Evolutionary conservation across 2,113 vertebrate species (phyloP), one percentile per base, ranked within the genome.

Genomic region (Lophura nycthemera): DNA sequence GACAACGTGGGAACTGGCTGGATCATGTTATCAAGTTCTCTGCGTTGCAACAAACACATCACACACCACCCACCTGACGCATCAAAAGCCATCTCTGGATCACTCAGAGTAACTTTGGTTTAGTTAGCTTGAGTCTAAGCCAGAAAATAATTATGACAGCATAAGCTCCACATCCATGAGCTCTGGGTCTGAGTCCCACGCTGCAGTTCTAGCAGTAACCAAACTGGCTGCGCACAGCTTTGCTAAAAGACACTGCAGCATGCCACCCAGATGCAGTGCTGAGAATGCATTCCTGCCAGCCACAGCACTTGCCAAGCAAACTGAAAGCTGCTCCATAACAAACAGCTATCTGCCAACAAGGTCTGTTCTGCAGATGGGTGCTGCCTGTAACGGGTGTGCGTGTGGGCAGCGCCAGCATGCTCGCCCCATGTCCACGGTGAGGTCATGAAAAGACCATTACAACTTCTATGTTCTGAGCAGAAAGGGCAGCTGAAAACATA

Each of bases 191-290:
- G 40, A 24, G 10, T 30, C 34, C n/a, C 30, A 22, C 10, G 1
- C 18, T 14, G 47, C 40, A 24, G 1, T 34, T 72, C 45, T 11
- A n/a, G 17, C 56, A 34, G 63, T 2, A 70, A 64, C 47, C 22
- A 15, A 74, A 59, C 11, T 15, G n/a, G 52, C 30, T 36, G 8
- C 38, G 42, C 27, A 21, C 40, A 60, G n/a, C 7, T 40, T 29
- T 64, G 25, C 57, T 34, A 10, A 22, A 69, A 6, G 12, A 5
- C 3, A n/a, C 7, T 1, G 0, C 34, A 7, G 6, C 11, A 4
- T 18, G 34, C 12, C 34, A 27, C n/a, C 4, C 0, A 0, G 54
- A 32, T 8, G 40, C 15, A 14, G 56, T 0, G 18, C 15, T 38
- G 34, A 67, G 61, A 79, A 83, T 3, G 4, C 32, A 43, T 43